Evolutionary conservation across 2,888 invertebrate species (phyloP), one percentile per base, ranked within the genome.

Genomic region (Apotomis capreana): DNA sequence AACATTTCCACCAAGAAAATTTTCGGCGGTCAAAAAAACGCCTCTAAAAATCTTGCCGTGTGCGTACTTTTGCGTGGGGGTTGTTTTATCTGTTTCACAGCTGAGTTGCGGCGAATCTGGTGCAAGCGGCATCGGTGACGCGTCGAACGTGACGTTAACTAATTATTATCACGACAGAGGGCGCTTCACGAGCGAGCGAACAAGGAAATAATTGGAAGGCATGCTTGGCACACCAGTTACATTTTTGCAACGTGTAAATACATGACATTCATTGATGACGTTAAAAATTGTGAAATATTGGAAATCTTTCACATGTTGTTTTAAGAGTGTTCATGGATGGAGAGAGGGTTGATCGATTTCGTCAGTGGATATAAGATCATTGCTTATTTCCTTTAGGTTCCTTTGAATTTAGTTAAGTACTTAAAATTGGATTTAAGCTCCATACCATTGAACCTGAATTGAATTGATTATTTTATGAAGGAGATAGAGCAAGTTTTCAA

Each of bases 41-140:
- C 40, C 36, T 44, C 4, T 13, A 52, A 57, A 58, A 59, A 67
- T 40, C 6, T 26, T 59, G 12, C 15, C 63, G 36, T 13, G 26
- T 63, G 5, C 40, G 12, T 15, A 15, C 5, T 9, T 44, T 15
- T 54, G 12, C 13, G 68, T 63, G 15, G 5, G 9, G 5, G 9
- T 36, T 63, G 79, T 78, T 79, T 82, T 83, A 83, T 83, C 83
- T 78, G 61, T 68, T 77, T 81, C 79, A 81, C 81, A 75, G 80
- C 76, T 79, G 78, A 80, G 70, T 81, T 76, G 75, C 69, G 78
- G 61, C 65, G 70, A 79, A 80, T 78, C 80, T 78, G 78, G 75
- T 79, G 79, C 80, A 77, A 73, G 70, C 75, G 73, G 70, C 71
- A 73, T 59, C 70, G 74, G 75, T 77, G 70, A 60, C 70, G 40